These are phyloP conservation scores for Drosophila leonis DNA, from an alignment of 2,888 invertebrate genomes.

Conservation along the genomic window DNA sequence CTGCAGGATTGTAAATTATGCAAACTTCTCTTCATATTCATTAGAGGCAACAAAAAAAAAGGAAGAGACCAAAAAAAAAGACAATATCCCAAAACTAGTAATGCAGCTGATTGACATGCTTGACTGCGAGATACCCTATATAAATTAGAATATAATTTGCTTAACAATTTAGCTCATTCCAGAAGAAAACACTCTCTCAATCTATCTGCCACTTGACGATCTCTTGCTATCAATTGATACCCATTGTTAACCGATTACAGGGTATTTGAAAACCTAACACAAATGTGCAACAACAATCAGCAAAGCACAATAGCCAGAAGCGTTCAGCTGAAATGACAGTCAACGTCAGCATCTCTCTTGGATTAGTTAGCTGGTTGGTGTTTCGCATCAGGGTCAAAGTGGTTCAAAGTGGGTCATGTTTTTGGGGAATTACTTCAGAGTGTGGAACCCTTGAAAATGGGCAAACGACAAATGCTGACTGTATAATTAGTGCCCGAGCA, in stretches of 20 bases:
- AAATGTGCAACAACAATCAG: slow-evolving; percentile 14
- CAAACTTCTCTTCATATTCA: slow-evolving; percentile 77
- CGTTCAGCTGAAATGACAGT: slow-evolving; percentile 45
- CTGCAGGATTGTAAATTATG: slow-evolving; percentile 64
- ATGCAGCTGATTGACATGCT: neutral
- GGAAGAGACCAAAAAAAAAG: slow-evolving; percentile 1
- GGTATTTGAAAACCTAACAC: neutral
- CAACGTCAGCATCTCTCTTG: slow-evolving; percentile 31
- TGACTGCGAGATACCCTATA: slow-evolving; percentile 1
- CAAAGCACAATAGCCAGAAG: slow-evolving; percentile 26
- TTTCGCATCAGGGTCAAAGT: slow-evolving; percentile 43
- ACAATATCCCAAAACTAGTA: slow-evolving; percentile 16
- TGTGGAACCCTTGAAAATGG: slow-evolving; percentile 20
- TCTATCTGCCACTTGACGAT: neutral
- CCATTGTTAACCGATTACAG: slow-evolving; percentile 1
- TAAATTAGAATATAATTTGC: neutral
- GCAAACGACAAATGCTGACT: slow-evolving; percentile 22
- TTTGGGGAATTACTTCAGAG: slow-evolving; percentile 34
- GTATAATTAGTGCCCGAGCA: slow-evolving; percentile 8
- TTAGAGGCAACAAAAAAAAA: slow-evolving; percentile 47
- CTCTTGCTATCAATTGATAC: neutral
- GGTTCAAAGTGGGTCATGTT: slow-evolving; percentile 54
- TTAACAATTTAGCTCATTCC: neutral
- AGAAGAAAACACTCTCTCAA: too few relatives aligned
- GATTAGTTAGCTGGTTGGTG: slow-evolving; percentile 52